phyloP scores from a whole-genome alignment of 1,140 invertebrate genomes.

The Chlorops oryzae region DNA sequence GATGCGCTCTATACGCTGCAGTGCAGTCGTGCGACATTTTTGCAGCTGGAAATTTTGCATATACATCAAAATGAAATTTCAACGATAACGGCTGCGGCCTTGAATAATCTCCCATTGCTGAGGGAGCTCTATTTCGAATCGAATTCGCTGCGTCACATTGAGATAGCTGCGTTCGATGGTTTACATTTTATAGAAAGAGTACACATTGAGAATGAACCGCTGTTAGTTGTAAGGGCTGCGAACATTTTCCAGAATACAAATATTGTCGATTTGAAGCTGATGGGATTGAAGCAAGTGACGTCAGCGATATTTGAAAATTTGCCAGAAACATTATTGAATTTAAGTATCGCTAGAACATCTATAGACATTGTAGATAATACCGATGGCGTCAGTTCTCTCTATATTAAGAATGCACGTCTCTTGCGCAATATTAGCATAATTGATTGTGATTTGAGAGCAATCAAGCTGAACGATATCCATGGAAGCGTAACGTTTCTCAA shows the following conservation, averaged over 20 bases:
- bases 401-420: slow-evolving; percentile 13
- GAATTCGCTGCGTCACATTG: slow-evolving; percentile 10
- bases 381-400: slow-evolving; percentile 11
- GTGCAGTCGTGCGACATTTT: not conserved
- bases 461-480: slow-evolving; percentile 10
- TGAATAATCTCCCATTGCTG: slow-evolving; percentile 4
- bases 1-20: slow-evolving; percentile 14
- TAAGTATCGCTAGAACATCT: slow-evolving; percentile 17
- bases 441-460: slow-evolving; percentile 18
- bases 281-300: slow-evolving; percentile 11
- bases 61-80: slow-evolving; percentile 15
- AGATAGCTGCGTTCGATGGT: not conserved
- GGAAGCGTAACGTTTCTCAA: slow-evolving; percentile 21
- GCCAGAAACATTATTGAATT: slow-evolving; percentile 19
- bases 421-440: slow-evolving; percentile 23
- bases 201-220: slow-evolving; percentile 7
- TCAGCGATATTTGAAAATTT: slow-evolving; percentile 21
- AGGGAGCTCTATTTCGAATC: slow-evolving; percentile 1
- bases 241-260: slow-evolving; percentile 11
- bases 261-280: slow-evolving; percentile 1
- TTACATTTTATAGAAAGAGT: slow-evolving; percentile 6
- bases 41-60: slow-evolving; percentile 2
- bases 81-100: slow-evolving; percentile 1
- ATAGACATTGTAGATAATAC: slow-evolving; percentile 9
- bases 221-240: slow-evolving; percentile 9